A percentile compares a stretch with the other conserved stretches of the same genome.
Evolutionary conservation across 2,888 invertebrate genomes (phyloP).

Genomic region (Mermis nigrescens): DNA sequence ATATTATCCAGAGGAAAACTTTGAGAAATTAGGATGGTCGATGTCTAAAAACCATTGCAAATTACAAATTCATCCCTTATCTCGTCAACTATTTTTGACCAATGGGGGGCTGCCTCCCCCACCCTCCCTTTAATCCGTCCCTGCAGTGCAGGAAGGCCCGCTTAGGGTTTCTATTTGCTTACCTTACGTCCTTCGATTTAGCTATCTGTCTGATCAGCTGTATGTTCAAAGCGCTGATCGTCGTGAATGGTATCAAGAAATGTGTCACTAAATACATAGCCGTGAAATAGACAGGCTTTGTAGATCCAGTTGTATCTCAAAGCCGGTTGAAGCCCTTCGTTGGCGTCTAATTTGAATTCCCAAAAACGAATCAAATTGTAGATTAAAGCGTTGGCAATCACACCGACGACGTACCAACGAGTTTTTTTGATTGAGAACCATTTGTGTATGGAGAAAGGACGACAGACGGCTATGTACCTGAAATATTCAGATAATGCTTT

Average conservation of each 20-base stretch:
- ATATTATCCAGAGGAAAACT: too few species aligned
- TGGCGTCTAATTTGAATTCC: neutral
- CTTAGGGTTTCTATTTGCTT: too few species aligned
- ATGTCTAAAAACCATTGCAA: too few species aligned
- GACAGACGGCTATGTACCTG: conserved; percentile 5
- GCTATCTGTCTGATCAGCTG: neutral
- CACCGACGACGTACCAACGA: neutral
- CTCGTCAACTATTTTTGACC: too few species aligned
- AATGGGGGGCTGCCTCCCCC: too few species aligned
- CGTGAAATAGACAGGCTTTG: neutral
- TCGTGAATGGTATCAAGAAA: neutral
- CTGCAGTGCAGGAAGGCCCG: too few species aligned
- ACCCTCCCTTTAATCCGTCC: too few species aligned
- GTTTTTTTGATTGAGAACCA: neutral
- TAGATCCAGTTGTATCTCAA: neutral
- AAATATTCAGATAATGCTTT: too few species aligned
- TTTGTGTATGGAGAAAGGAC: neutral
- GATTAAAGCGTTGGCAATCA: neutral
- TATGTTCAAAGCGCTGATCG: neutral
- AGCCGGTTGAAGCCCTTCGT: neutral
- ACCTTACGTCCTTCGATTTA: neutral
- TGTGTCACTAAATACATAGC: neutral
- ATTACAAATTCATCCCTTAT: too few species aligned
- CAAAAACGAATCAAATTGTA: conserved; percentile 10
- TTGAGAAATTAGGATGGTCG: too few species aligned